Evolutionary conservation across 2,888 invertebrate genomes (phyloP), one percentile per base, ranked within the genome.

Genomic region (Bellardia pandia): DNA sequence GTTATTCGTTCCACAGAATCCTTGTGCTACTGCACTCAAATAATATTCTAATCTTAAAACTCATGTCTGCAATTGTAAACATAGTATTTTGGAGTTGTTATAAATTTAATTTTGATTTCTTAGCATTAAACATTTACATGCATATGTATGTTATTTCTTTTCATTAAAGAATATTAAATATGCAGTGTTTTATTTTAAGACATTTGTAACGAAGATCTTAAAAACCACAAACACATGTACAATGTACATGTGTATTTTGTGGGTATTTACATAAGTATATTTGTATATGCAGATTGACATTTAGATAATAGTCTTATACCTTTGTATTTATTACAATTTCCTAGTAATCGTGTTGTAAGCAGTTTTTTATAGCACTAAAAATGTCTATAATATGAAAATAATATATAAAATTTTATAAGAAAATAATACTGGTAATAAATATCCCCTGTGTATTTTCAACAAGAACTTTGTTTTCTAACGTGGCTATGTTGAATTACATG

Each of bases 21-120:
- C 8, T 16, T 13, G 62, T 75, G 7, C 16, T 14, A 60, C 8
- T 42, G 8, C 11, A 33, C n/a, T 1, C n/a, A 56, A 56, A n/a
- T 56, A 56, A 68, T 16, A 69, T 68, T 48, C 13, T 78, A 78
- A 69, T 69, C 16, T 30, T 51, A 42, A 11, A 60, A 75, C 11
- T 68, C n/a, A n/a, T 45, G 56, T 68, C 5, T 40, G 56, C 1
- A 68, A 68, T 77, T 40, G 40, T 5, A 7, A 64, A 51, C 14
- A 23, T 74, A 74, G 4, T 23, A 23, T 8, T 76, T 53, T n/a
- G 45, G 11, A 64, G 53, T 66, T 60, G 66, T 76, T 76, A 13
- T 68, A 45, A 45, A 48, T 60, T 78, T 48, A 53, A 77, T 42
- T 77, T 56, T 77, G 56, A 68, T 77, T 68, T 53, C 13, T 56